These are phyloP conservation scores for Electrophaes corylata DNA, from an alignment of 2,888 invertebrate genomes.

Conservation along the genomic window DNA sequence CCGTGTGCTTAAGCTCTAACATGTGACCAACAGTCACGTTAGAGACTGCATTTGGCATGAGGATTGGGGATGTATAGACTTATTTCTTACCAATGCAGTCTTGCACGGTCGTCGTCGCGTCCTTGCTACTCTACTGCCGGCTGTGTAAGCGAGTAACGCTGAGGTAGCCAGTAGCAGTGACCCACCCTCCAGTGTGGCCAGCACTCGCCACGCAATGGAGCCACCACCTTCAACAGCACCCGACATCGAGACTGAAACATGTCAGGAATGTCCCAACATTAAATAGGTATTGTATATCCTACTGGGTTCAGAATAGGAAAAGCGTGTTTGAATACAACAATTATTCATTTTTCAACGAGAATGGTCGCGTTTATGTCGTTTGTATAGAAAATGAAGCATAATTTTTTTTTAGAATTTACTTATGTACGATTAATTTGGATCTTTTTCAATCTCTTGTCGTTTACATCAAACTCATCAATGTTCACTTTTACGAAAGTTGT, in stretches of 20 bases:
- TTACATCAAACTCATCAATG: too few species aligned
- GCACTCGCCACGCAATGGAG: slow-evolving; percentile 69
- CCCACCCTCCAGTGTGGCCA: slow-evolving; percentile 73
- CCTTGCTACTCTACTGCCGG: slow-evolving; percentile 48
- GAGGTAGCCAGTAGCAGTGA: slow-evolving; percentile 66
- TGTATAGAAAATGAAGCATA: background rate
- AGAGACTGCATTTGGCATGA: too few species aligned
- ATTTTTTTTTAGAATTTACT: background rate
- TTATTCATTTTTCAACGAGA: background rate
- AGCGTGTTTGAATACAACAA: too few species aligned
- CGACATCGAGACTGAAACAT: slow-evolving; percentile 54
- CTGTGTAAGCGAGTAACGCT: slow-evolving; percentile 67
- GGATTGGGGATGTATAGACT: too few species aligned
- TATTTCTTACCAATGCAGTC: slow-evolving; percentile 63
- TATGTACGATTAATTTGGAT: too few species aligned
- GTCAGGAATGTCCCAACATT: too few species aligned
- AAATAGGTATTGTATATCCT: too few species aligned
- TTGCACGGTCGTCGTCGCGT: slow-evolving; percentile 33
- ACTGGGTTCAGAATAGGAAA: too few species aligned
- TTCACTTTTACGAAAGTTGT: too few species aligned
- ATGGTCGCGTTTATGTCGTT: slow-evolving; percentile 18
- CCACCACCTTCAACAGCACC: slow-evolving; percentile 66
- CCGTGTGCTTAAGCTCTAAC: too few species aligned
- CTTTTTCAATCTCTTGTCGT: too few species aligned
- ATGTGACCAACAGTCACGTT: too few species aligned